Evolutionary conservation across 2,888 invertebrate species (phyloP).

Genomic region (Eupsilia transversa): DNA sequence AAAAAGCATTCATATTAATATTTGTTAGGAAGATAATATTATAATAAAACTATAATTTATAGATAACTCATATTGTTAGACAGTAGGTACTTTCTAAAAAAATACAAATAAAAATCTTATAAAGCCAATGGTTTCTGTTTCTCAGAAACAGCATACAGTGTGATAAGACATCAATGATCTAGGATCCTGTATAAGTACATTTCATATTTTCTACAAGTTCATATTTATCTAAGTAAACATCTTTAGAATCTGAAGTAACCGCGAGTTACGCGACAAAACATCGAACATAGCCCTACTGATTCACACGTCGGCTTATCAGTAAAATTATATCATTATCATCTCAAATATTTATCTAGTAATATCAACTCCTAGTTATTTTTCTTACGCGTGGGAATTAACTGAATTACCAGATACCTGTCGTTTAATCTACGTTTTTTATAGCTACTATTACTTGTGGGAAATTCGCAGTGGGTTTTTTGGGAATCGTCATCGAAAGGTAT

Average conservation of each 20-base stretch:
- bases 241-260: neutral
- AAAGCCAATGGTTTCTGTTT: neutral
- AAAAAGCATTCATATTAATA: neutral
- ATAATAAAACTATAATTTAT: neutral
- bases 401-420: constrained; percentile 58
- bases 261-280: constrained; percentile 41
- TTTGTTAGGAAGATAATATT: neutral
- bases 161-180: neutral
- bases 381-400: constrained; percentile 69
- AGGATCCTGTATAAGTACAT: neutral
- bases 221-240: neutral
- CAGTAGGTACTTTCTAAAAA: neutral
- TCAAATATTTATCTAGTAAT: constrained; percentile 76
- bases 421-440: constrained; percentile 50
- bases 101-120: neutral
- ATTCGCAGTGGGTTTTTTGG: constrained; percentile 46
- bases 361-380: constrained; percentile 67
- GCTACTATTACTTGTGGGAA: constrained; percentile 49
- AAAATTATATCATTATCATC: constrained; percentile 75
- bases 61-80: too few species aligned
- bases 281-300: constrained; percentile 62
- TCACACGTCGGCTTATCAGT: constrained; percentile 70
- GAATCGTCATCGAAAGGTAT: neutral
- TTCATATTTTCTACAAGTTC: too few species aligned
- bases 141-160: neutral